Evolutionary conservation across 1,140 invertebrate genomes (phyloP), one percentile per base, ranked within the genome.

Genomic region (Tetramorium parvispinum): DNA sequence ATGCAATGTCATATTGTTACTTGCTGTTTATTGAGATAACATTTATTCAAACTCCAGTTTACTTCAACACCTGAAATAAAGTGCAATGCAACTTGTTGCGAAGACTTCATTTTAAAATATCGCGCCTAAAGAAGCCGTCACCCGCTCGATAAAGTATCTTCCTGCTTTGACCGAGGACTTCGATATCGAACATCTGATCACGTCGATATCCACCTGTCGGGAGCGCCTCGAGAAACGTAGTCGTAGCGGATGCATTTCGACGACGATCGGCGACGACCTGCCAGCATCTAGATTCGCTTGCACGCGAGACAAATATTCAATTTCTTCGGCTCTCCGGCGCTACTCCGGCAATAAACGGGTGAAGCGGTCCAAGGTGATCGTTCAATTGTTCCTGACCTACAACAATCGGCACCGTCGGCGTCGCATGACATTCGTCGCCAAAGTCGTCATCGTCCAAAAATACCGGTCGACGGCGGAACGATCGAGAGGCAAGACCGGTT

Each of bases 401-500:
- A 46, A 57, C 21, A 51, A 49, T 66, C 18, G 49, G 57, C 53
- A 7, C 40, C 5, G 46, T 76, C 43, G 82, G 40, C 63, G 7
- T 70, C 59, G 57, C 55, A 63, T 59, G 78, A 89, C 77, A 78
- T 87, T 65, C 4, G 51, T 16, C 65, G 24, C 65, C 55, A 24
- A 3, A 37, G 32, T 87, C 89, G 89, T 91, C 90, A 91, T 90
- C 87, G 1, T 91, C 90, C 85, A 88, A 88, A 91, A 90, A 91
- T 91, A 91, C 46, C 83, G 55, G 59, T 40, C 21, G 77, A 70
- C 63, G 40, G 18, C 32, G 37, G 59, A 11, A 55, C 11, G 18
- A 32, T 27, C 24, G 43, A 27, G 37, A 37, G 55, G 40, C 5
- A 61, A 75, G 59, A 13, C n/a, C 27, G 55, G 27, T 51, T 24